These are phyloP conservation scores for Lamproptera curius DNA, from an alignment of 2,888 invertebrate species.

Conservation along the genomic window DNA sequence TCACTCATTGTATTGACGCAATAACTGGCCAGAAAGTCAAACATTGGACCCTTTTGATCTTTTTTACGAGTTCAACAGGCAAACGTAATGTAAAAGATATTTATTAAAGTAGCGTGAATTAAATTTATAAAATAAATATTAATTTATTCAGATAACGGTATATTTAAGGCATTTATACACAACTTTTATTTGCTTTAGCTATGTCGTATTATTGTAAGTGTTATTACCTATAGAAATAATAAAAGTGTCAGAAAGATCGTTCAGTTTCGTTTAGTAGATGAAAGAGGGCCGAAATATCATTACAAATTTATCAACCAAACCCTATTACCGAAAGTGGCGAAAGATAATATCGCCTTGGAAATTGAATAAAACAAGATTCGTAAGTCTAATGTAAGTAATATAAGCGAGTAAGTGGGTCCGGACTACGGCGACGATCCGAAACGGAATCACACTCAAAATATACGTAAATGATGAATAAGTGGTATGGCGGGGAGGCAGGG, in stretches of 20 bases:
- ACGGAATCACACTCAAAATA: conserved; percentile 73
- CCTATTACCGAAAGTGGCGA: conserved; percentile 55
- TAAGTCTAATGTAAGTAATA: conserved; percentile 63
- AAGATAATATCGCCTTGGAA: conserved; percentile 60
- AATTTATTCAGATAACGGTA: too few species aligned
- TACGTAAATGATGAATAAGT: conserved; percentile 72
- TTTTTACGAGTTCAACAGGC: not conserved
- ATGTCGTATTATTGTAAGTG: too few species aligned
- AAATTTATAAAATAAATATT: too few species aligned
- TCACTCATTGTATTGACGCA: not conserved
- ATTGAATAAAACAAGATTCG: conserved; percentile 65
- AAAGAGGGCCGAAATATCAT: conserved; percentile 44
- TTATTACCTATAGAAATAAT: too few species aligned
- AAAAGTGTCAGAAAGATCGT: conserved; percentile 46
- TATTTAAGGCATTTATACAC: too few species aligned
- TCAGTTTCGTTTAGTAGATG: conserved; percentile 40
- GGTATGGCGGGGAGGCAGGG: conserved; percentile 41
- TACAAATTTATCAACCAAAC: conserved; percentile 46
- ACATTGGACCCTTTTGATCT: not conserved
- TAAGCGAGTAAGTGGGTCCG: conserved; percentile 56
- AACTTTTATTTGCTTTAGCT: too few species aligned
- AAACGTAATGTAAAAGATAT: not conserved
- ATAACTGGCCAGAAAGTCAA: not conserved
- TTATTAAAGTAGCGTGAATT: not conserved
- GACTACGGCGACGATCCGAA: conserved; percentile 59